Conservation (phyloP, 2,113 vertebrate species). For the Blennius ocellaris region DNA sequence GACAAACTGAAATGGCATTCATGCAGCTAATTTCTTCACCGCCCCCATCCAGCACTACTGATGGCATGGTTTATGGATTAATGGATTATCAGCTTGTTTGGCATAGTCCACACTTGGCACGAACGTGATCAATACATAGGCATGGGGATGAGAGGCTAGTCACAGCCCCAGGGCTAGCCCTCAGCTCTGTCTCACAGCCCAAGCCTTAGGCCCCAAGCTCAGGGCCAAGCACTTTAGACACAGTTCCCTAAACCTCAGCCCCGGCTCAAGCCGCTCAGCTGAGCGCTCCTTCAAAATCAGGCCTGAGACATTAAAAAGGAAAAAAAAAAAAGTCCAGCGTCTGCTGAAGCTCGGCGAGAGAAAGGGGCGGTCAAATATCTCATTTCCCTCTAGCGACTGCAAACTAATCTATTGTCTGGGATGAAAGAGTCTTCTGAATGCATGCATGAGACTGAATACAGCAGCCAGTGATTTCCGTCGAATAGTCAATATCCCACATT, state of each 20-base stretch:
- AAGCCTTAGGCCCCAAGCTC: conserved; percentile 44
- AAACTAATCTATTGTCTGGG: conserved; percentile 82
- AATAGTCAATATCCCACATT: conserved; percentile 69
- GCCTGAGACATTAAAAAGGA: conserved; percentile 37
- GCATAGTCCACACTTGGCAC: conserved; percentile 64
- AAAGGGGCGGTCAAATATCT: conserved; percentile 70
- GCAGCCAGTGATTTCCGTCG: conserved; percentile 56
- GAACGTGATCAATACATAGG: conserved; percentile 69
- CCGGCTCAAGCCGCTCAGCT: conserved; percentile 43
- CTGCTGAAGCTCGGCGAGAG: conserved; percentile 52
- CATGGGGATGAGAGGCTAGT: conserved; percentile 55
- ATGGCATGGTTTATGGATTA: conserved; percentile 78
- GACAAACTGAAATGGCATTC: conserved; percentile 47
- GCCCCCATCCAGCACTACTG: conserved; percentile 62
- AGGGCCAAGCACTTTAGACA: conserved; percentile 58
- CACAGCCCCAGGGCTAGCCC: conserved; percentile 61
- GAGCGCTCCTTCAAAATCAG: conserved; percentile 41
- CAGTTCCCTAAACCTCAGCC: conserved; percentile 55
- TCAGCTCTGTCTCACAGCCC: conserved; percentile 39
- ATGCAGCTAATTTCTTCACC: conserved; percentile 64
- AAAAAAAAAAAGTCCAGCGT: conserved; percentile 14
- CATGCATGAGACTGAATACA: conserved; percentile 77
- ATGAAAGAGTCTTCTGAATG: conserved; percentile 76
- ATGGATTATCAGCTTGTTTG: conserved; percentile 79
- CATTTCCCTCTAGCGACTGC: conserved; percentile 72